These are phyloP conservation scores for Meloidogyne exigua DNA, from an alignment of 1,140 invertebrate species.

Conservation along the genomic window DNA sequence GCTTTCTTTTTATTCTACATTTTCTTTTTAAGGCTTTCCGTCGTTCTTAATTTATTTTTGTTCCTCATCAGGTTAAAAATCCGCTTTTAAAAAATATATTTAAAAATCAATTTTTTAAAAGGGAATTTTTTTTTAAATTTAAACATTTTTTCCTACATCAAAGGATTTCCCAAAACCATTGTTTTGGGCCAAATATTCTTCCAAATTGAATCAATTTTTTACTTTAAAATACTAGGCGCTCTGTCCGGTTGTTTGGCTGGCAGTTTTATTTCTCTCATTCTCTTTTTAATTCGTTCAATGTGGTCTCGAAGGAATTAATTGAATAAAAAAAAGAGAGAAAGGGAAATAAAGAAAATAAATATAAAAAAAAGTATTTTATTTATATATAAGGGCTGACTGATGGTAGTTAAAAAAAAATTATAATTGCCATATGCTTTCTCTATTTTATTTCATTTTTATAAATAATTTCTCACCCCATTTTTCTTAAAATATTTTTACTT, in stretches of 20 bases:
- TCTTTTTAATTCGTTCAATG: neutral
- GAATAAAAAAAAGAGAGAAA: neutral
- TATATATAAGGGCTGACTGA: no score
- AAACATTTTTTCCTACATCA: no score
- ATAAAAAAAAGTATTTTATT: neutral
- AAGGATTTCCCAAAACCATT: no score
- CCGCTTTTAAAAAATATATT: neutral
- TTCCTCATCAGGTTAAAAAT: constrained; percentile 4
- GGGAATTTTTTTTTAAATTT: no score
- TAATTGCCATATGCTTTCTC: no score
- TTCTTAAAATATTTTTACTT: neutral
- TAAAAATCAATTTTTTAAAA: neutral
- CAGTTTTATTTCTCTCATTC: no score
- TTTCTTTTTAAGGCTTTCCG: neutral
- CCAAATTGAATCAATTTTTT: no score
- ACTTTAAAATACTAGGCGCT: no score
- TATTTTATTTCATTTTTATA: neutral
- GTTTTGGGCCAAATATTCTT: no score
- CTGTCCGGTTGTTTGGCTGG: no score
- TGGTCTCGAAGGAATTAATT: constrained; percentile 4
- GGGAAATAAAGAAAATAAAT: neutral
- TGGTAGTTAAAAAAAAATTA: no score
- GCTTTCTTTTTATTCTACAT: neutral
- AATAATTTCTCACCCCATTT: neutral
- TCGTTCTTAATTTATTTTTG: neutral